phyloP scores from a whole-genome alignment of 2,797 vertebrate species.

The Sebastes nivosus region DNA sequence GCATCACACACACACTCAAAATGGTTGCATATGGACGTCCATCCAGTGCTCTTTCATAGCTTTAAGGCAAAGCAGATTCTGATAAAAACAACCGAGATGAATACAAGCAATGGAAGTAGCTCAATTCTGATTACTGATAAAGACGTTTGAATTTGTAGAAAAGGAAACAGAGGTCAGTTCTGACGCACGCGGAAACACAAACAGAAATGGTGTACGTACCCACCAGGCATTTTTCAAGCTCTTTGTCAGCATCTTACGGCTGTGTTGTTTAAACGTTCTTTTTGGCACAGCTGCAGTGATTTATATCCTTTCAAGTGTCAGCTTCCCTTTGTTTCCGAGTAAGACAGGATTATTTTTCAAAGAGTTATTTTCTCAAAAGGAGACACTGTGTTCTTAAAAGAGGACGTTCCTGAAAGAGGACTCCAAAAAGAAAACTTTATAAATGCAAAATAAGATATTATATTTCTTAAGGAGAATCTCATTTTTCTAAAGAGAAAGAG shows the following conservation, averaged over 20 bases:
- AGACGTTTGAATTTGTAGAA: not conserved
- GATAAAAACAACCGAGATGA: constrained; percentile 16
- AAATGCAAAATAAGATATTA: not conserved
- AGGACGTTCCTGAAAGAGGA: not conserved
- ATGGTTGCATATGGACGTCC: constrained; percentile 6
- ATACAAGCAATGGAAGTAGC: not conserved
- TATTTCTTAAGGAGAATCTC: not conserved
- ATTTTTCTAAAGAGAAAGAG: not conserved
- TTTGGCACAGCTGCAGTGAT: constrained; percentile 33
- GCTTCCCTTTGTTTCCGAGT: constrained; percentile 28
- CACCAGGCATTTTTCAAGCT: constrained; percentile 9
- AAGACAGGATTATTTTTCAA: constrained; percentile 20
- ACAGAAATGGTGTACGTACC: not conserved
- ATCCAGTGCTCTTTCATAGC: not conserved
- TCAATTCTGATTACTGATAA: not conserved
- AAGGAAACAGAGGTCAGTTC: constrained; percentile 13
- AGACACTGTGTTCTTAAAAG: not conserved
- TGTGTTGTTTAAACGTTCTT: constrained; percentile 41
- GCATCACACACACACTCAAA: not conserved
- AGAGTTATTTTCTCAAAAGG: constrained; percentile 8
- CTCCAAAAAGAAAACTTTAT: not conserved
- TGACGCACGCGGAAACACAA: constrained; percentile 14
- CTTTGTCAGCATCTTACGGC: constrained; percentile 41
- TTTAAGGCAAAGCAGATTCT: not conserved
- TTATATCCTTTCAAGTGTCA: constrained; percentile 30